A percentile compares a stretch with the other conserved stretches of the same genome.
These are phyloP conservation scores for Toxotes lorentzi DNA, from an alignment of 2,797 vertebrate genomes.

Conservation along the genomic window DNA sequence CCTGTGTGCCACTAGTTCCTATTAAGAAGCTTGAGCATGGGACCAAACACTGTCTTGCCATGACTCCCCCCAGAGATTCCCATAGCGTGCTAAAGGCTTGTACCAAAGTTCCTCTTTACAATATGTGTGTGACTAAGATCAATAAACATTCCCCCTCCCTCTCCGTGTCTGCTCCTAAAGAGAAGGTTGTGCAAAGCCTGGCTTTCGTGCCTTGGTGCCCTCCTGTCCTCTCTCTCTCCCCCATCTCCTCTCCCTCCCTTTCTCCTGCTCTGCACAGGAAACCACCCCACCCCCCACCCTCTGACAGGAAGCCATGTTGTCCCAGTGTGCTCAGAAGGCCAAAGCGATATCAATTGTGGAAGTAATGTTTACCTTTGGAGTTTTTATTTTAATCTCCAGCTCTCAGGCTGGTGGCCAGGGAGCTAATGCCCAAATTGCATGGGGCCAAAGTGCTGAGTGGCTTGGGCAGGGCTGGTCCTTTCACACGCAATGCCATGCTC, in stretches of 20 bases:
- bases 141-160: constrained; percentile 86
- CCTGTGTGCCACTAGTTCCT: constrained; percentile 35
- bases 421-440: constrained; percentile 76
- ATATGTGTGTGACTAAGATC: constrained; percentile 89
- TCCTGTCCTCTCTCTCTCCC: constrained; percentile 53
- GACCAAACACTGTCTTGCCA: constrained; percentile 42
- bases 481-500: constrained; percentile 84
- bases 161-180: constrained; percentile 70
- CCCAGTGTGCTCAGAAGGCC: constrained; percentile 76
- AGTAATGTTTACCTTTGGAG: constrained; percentile 86
- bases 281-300: constrained; percentile 57
- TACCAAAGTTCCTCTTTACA: constrained; percentile 86
- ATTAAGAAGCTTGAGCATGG: constrained; percentile 41
- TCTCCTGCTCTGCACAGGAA: constrained; percentile 80
- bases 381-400: constrained; percentile 80
- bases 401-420: constrained; percentile 77
- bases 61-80: constrained; percentile 72
- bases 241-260: constrained; percentile 51
- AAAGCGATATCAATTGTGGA: constrained; percentile 84
- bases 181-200: constrained; percentile 83
- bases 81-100: constrained; percentile 86
- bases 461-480: constrained; percentile 76
- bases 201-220: constrained; percentile 77
- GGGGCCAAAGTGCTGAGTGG: constrained; percentile 75
- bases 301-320: constrained; percentile 86